These are phyloP conservation scores for Corythornis vintsioides DNA, from an alignment of 2,113 vertebrate genomes.

Conservation along the genomic window DNA sequence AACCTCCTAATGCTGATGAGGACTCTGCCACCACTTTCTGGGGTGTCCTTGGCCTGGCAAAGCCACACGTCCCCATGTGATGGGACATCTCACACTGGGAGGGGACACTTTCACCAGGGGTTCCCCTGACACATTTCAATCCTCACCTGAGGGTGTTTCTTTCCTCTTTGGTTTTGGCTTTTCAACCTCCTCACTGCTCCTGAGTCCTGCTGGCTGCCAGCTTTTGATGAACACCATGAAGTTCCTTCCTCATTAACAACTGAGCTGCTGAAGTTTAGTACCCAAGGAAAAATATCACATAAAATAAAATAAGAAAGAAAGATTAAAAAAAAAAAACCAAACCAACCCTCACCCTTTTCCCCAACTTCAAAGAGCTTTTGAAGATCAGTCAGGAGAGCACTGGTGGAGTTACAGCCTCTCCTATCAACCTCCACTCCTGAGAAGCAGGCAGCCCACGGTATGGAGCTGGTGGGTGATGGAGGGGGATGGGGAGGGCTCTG, in stretches of 20 bases:
- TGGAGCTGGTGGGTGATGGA: accelerated
- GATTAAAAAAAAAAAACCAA: not conserved
- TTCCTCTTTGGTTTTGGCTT: not conserved
- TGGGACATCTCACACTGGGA: not conserved
- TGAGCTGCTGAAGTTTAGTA: not conserved
- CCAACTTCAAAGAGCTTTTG: not conserved
- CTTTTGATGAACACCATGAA: not conserved
- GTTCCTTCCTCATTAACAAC: not conserved
- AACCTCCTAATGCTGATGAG: not conserved
- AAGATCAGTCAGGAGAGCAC: not conserved
- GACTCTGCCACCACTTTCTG: accelerated
- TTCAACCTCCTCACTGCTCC: not conserved
- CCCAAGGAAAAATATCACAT: not conserved
- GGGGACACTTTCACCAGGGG: not conserved
- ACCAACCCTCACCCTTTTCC: not conserved
- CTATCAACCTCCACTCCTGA: not conserved
- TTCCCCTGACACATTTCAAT: not conserved
- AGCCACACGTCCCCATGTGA: accelerated
- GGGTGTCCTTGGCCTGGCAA: not conserved
- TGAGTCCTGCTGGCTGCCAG: accelerated
- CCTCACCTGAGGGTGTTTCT: not conserved
- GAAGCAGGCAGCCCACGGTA: accelerated
- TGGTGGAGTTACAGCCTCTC: not conserved
- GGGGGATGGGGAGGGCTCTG: accelerated
- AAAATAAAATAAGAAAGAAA: not conserved